Evolutionary conservation across 2,113 vertebrate species (phyloP).

Genomic region (Garra rufa): DNA sequence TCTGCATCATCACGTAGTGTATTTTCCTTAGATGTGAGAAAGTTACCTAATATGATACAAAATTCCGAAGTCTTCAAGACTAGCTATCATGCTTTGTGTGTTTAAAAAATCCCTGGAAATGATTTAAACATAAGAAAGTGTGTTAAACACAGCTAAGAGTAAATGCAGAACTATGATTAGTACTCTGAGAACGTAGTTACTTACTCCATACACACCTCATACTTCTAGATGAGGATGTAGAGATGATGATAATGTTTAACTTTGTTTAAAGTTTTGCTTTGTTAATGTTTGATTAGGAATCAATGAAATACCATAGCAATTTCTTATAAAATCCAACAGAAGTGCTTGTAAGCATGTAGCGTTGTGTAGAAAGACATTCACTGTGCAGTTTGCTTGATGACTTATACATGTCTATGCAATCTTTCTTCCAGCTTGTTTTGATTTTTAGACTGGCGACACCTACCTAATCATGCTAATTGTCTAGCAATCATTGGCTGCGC

Average conservation of each 20-base stretch:
- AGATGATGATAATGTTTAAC: slow-evolving; percentile 19
- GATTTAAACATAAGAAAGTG: not conserved
- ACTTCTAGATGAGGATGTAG: not conserved
- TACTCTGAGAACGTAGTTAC: not conserved
- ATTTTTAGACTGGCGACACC: not conserved
- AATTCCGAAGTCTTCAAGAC: not conserved
- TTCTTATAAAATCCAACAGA: not conserved
- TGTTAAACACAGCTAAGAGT: not conserved
- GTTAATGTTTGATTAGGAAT: not conserved
- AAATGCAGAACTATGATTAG: not conserved
- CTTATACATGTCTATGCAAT: not conserved
- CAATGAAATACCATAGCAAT: not conserved
- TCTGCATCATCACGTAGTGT: not conserved
- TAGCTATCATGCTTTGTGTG: not conserved
- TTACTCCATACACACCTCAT: not conserved
- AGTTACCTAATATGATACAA: not conserved
- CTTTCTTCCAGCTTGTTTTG: slow-evolving; percentile 8
- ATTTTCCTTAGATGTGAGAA: not conserved
- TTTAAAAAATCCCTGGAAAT: not conserved
- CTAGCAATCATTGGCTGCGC: not conserved
- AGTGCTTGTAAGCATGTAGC: not conserved
- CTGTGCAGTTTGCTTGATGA: not conserved
- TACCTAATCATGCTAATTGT: slow-evolving; percentile 13
- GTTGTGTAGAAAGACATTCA: not conserved
- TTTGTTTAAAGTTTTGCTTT: not conserved